A percentile compares a stretch with the other conserved stretches of the same genome.
phyloP scores from a whole-genome alignment of 2,888 invertebrate species.

The Odontocerum albicorne region DNA sequence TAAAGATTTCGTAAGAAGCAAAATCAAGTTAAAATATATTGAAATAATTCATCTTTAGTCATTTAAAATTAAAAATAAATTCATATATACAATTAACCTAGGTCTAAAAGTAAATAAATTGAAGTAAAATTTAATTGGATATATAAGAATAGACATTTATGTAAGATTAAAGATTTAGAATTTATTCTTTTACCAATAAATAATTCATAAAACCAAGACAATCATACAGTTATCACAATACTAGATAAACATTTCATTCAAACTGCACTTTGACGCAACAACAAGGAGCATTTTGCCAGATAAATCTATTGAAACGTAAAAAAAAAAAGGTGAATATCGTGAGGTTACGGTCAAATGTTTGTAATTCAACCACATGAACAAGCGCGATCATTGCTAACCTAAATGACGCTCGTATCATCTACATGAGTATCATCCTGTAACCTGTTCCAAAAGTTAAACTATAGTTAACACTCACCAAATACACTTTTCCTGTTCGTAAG shows the following conservation, averaged over 20 bases:
- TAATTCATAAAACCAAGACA: conserved; percentile 26
- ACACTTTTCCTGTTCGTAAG: too few species aligned
- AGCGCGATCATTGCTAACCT: too few species aligned
- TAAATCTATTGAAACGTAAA: conserved; percentile 6
- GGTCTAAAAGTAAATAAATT: neutral
- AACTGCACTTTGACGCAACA: conserved; percentile 25
- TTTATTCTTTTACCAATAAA: conserved; percentile 16
- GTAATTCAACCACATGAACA: too few species aligned
- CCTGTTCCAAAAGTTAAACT: too few species aligned
- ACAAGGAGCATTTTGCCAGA: neutral
- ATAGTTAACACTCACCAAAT: too few species aligned
- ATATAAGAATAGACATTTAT: conserved; percentile 15
- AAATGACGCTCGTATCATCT: too few species aligned
- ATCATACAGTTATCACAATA: conserved; percentile 27
- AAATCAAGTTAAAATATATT: too few species aligned
- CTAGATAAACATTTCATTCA: conserved; percentile 23
- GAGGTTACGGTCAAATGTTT: conserved; percentile 6
- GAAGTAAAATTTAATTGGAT: conserved; percentile 6
- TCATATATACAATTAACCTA: neutral
- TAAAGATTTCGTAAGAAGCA: too few species aligned
- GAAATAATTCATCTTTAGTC: neutral
- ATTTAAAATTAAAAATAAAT: neutral
- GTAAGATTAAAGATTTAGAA: conserved; percentile 15
- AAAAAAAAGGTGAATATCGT: conserved; percentile 1
- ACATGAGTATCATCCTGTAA: too few species aligned